Percentiles rank a stretch among this genome's conserved stretches.
These are phyloP conservation scores for Sciaenops ocellatus DNA, from an alignment of 2,797 vertebrate genomes.

Conservation along the genomic window DNA sequence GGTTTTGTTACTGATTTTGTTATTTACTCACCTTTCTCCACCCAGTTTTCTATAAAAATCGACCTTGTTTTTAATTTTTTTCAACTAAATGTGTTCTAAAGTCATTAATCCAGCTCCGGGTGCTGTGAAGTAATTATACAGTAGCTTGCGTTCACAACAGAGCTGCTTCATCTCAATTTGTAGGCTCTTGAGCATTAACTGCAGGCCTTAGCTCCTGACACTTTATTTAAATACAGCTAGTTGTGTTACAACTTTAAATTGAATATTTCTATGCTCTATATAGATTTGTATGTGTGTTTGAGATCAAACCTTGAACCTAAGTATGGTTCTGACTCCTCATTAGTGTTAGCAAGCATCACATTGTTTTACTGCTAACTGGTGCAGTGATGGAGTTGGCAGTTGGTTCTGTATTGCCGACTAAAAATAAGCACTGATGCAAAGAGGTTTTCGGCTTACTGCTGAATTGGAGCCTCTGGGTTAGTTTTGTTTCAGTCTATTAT, in stretches of 20 bases:
- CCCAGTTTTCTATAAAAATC: neutral
- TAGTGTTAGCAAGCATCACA: neutral
- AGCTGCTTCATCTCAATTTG: constrained; percentile 25
- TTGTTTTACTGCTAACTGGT: constrained; percentile 3
- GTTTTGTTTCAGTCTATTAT: neutral
- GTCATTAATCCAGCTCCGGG: constrained; percentile 46
- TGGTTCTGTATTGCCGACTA: neutral
- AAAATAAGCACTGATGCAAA: neutral
- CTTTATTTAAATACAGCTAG: neutral
- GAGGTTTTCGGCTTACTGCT: neutral
- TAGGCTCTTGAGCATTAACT: constrained; percentile 21
- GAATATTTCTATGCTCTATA: neutral
- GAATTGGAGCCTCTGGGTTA: neutral
- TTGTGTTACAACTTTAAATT: neutral
- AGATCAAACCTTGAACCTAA: constrained; percentile 1
- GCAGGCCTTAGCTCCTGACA: neutral
- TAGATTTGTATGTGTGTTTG: neutral
- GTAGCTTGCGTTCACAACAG: constrained; percentile 25
- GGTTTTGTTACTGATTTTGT: no score
- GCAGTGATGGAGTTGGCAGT: neutral
- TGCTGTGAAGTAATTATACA: constrained; percentile 48
- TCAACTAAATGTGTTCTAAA: constrained; percentile 21
- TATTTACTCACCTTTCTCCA: neutral
- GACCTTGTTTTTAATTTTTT: constrained; percentile 11
- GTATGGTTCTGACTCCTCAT: neutral